Evolutionary conservation across 2,888 invertebrate species (phyloP).

Genomic region (Agrilus cyanescens): DNA sequence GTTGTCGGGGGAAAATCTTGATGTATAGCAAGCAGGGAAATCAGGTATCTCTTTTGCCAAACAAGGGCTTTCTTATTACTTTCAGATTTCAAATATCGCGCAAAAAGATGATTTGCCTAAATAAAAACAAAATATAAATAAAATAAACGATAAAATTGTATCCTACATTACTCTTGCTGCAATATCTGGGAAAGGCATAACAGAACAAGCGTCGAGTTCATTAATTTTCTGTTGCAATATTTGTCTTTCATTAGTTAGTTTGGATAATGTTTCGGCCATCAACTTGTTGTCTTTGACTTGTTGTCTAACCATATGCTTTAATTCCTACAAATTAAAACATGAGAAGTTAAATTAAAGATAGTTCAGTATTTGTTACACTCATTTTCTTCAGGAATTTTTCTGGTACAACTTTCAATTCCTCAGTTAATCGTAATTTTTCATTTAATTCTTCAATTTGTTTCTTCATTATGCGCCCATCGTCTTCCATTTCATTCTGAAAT

Average conservation of each 20-base stretch:
- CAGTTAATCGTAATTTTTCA: conserved; percentile 28
- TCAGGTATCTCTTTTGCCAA: conserved; percentile 83
- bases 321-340: conserved; percentile 30
- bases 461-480: conserved; percentile 35
- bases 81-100: conserved; percentile 65
- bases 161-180: conserved; percentile 27
- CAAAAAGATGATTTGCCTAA: conserved; percentile 45
- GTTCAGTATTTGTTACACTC: conserved; percentile 22
- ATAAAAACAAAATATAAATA: conserved; percentile 2
- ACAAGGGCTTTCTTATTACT: conserved; percentile 78
- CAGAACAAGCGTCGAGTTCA: conserved; percentile 30
- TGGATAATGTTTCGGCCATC: conserved; percentile 34
- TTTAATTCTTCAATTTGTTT: conserved; percentile 35
- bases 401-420: conserved; percentile 31
- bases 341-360: conserved; percentile 7
- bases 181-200: conserved; percentile 26
- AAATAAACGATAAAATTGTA: conserved; percentile 1
- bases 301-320: conserved; percentile 37
- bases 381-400: conserved; percentile 31
- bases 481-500: conserved; percentile 38
- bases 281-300: conserved; percentile 42
- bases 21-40: conserved; percentile 47
- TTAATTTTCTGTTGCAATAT: conserved; percentile 37
- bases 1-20: conserved; percentile 17
- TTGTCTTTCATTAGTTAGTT: conserved; percentile 37